Percentiles rank a stretch among this genome's conserved stretches.
These are phyloP conservation scores for Siniperca chuatsi DNA, from an alignment of 2,113 vertebrate genomes.

Conservation along the genomic window DNA sequence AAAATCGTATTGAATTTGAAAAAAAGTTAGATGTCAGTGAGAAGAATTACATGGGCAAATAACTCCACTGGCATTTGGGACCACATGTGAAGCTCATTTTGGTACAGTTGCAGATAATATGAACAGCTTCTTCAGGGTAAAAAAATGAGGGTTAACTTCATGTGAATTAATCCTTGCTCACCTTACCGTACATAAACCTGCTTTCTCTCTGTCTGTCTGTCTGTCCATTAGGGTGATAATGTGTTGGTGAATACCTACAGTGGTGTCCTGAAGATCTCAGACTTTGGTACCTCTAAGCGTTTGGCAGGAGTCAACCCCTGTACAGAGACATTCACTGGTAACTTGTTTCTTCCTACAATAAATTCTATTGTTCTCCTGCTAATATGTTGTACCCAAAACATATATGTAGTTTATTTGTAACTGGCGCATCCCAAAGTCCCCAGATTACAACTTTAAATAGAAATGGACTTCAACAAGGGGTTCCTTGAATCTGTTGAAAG, in stretches of 20 bases:
- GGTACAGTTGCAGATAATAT: too few relatives aligned
- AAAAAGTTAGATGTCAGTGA: too few relatives aligned
- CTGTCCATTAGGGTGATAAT: conserved; percentile 86
- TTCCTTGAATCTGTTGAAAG: not conserved
- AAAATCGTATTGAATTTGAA: too few relatives aligned
- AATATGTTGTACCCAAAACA: not conserved
- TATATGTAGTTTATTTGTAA: not conserved
- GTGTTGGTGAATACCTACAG: conserved; percentile 95
- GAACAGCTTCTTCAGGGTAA: too few relatives aligned
- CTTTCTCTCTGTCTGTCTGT: not conserved
- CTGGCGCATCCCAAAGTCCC: not conserved
- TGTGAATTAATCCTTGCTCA: too few relatives aligned
- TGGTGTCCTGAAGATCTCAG: conserved; percentile 94
- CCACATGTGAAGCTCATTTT: too few relatives aligned
- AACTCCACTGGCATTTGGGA: too few relatives aligned
- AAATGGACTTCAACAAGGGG: not conserved
- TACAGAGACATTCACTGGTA: conserved; percentile 94
- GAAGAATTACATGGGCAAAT: too few relatives aligned
- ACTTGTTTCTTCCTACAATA: not conserved
- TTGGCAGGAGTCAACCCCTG: conserved; percentile 94
- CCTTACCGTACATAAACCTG: not conserved
- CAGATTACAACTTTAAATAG: not conserved
- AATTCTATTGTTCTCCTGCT: not conserved
- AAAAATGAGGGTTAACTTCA: too few relatives aligned
- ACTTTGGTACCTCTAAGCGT: conserved; percentile 94